These are phyloP conservation scores for Tyrophagus putrescentiae DNA, from an alignment of 1,140 invertebrate genomes.

Conservation along the genomic window DNA sequence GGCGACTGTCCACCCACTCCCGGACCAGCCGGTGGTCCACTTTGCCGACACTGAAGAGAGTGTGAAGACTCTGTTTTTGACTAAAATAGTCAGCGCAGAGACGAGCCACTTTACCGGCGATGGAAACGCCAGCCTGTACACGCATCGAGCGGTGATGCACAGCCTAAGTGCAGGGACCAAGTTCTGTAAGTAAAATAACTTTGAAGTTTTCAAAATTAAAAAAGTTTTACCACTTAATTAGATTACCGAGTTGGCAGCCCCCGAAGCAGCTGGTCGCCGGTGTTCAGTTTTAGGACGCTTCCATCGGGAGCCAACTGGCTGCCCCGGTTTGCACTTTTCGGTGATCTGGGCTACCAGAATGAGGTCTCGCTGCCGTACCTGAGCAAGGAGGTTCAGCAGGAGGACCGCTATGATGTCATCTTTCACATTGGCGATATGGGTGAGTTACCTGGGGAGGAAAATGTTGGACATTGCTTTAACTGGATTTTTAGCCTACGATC, in stretches of 20 bases:
- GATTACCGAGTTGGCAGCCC: not conserved
- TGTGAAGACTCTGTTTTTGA: conserved; percentile 37
- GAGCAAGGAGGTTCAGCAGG: conserved; percentile 60
- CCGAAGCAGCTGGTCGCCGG: conserved; percentile 21
- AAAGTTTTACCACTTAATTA: too few species aligned
- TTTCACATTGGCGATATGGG: conserved; percentile 62
- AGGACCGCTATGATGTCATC: conserved; percentile 62
- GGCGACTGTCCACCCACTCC: conserved; percentile 56
- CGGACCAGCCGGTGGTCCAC: conserved; percentile 51
- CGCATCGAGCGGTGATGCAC: conserved; percentile 53
- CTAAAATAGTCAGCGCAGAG: conserved; percentile 41
- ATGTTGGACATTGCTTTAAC: conserved; percentile 47
- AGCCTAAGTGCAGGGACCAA: conserved; percentile 42
- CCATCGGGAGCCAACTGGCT: conserved; percentile 16
- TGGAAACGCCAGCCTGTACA: conserved; percentile 56
- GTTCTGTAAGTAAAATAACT: conserved; percentile 53
- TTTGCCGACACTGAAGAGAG: too few species aligned
- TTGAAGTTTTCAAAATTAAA: too few species aligned
- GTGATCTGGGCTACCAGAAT: conserved; percentile 80
- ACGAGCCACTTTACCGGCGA: conserved; percentile 53
- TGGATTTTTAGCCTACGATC: conserved; percentile 78
- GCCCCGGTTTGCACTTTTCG: conserved; percentile 58
- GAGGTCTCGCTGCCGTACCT: conserved; percentile 58
- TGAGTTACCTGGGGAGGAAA: not conserved
- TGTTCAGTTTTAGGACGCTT: conserved; percentile 24